Base-by-base conservation (phyloP, 2,888 invertebrate genomes). In the Caenorhabditis sp. region DNA sequence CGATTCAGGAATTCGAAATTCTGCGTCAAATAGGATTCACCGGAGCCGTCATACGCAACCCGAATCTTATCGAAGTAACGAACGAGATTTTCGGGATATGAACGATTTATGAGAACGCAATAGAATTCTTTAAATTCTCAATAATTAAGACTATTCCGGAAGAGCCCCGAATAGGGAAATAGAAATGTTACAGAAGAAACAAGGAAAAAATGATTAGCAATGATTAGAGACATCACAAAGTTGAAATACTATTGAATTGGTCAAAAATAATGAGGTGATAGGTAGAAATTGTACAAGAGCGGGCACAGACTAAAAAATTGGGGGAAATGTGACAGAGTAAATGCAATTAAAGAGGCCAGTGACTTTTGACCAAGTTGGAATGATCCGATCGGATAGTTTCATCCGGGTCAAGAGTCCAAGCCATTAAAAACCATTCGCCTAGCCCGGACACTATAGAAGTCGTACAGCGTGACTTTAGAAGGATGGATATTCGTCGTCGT, bases 1-100 rank as follows among this genome's bases (percentile, higher is more conserved):
- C 66, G 5, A 45, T 61, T 17, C 43, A 61, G n/a, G 76, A 77
- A 45, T 71, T 71, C 45, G 11, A 32, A 32, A 41, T 66, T 15
- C 61, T 77, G n/a, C 58, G 59, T 27, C 55, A 59, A 43, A 65
- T 77, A 35, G 76, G 76, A 39, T 71, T 77, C 71, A 71, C 53
- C 27, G 76, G 76, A 50, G 71, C 68, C 15, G 70, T 77, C n/a
- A 52, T 77, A 11, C 70, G 65, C 20, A 77, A 77, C 43, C 76
- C 76, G 55, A 71, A 71, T 37, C 58, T 77, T 7, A 75, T 75
- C 27, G 68, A 68, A 46, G 52, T 70, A 52, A 70, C 68, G 9
- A 75, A 75, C 56, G 26, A 52, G 46, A 43, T 75, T 7, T 75
- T 75, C 50, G 63, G 48, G 15, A 27, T 59, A 46, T 50, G 58